These are phyloP conservation scores for Cinara cedri DNA, from an alignment of 2,888 invertebrate genomes.

Conservation along the genomic window DNA sequence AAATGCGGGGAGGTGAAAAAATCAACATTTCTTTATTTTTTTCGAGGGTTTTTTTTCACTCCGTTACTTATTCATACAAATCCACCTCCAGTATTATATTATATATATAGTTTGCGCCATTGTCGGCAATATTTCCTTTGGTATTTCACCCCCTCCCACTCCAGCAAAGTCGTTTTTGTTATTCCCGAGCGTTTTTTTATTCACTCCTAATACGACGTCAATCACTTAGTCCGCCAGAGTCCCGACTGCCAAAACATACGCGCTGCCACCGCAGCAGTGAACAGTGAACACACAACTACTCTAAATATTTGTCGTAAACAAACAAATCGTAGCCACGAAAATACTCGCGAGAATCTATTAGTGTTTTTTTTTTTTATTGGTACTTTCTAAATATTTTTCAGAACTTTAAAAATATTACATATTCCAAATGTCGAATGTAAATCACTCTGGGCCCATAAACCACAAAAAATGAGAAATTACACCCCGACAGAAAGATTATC, in stretches of 20 bases:
- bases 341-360: not conserved
- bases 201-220: constrained; percentile 46
- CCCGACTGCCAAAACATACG: no score
- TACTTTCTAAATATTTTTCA: not conserved
- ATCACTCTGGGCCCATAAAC: no score
- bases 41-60: constrained; percentile 2
- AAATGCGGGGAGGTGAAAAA: not conserved
- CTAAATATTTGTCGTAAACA: constrained; percentile 33
- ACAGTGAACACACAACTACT: constrained; percentile 7
- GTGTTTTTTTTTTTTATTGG: not conserved
- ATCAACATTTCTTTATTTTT: constrained; percentile 11
- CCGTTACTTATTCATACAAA: constrained; percentile 35
- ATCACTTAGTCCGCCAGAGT: constrained; percentile 9
- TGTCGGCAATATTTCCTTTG: constrained; percentile 44
- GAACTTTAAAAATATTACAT: not conserved
- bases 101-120: not conserved
- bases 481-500: no score
- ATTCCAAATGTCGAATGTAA: no score
- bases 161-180: constrained; percentile 27
- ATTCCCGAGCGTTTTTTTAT: constrained; percentile 37
- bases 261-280: not conserved
- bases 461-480: no score
- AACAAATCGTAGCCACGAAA: constrained; percentile 33
- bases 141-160: not conserved
- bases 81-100: not conserved